Base-by-base conservation (phyloP, 2,888 invertebrate genomes). In the Cephus pulcher region DNA sequence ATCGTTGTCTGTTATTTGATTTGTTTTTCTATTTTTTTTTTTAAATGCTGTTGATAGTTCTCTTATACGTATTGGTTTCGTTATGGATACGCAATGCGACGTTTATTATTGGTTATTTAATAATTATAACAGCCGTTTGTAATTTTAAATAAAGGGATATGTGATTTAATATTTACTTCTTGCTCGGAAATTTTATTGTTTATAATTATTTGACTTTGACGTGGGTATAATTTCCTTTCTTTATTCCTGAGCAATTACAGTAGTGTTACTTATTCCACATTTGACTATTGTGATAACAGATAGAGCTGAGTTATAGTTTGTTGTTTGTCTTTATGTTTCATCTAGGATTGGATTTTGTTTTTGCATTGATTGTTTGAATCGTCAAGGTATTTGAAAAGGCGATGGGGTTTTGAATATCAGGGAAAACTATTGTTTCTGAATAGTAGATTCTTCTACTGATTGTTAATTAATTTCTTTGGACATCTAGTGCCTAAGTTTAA, bases 31-130 rank as follows among this genome's bases (percentile, higher is more conserved):
- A 33, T 40, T 23, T 40, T 35, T 35, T 78, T 79, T 82, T 81
- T 80, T 77, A 68, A 81, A 82, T 78, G 71, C 84, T 83, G 84
- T 84, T 85, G 75, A 82, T 82, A 84, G 83, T 86, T 84, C 78
- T 78, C 82, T 83, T 76, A 80, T 81, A 84, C 56, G 56, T 56
- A 86, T 82, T 86, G 84, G 86, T 82, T 84, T 82, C 79, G 81
- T 82, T 82, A 78, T 80, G 82, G 78, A 78, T 15, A 23, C 35
- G 70, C 34, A 70, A 70, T 33, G 9, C 56, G 56, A 75, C 56
- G 34, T 30, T 76, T 70, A 74, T 71, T 35, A 78, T 37, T 73
- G 70, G 74, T 78, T 78, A 76, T 69, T 75, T 78, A 78, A 73
- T 78, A 73, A 78, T 78, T 68, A 78, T 75, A 56, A 68, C 69